phyloP scores from a whole-genome alignment of 2,113 vertebrate species.

The Ictidomys tridecemlineatus region DNA sequence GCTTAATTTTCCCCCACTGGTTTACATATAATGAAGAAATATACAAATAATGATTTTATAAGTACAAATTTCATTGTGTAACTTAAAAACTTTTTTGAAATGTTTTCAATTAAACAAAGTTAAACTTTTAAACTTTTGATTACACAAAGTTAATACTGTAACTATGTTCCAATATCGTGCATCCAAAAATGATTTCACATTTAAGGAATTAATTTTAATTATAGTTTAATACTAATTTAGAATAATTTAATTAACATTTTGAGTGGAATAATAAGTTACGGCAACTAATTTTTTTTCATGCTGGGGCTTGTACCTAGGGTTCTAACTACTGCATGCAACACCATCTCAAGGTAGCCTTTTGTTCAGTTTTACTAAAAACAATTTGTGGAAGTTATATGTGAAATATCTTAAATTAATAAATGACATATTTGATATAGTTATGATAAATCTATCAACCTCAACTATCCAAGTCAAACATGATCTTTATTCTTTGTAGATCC shows the following conservation, averaged over 20 bases:
- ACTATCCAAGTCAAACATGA: conserved; percentile 30
- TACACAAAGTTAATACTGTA: not conserved
- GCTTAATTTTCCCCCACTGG: not conserved
- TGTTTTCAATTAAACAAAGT: not conserved
- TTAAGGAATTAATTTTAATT: not conserved
- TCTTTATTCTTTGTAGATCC: not conserved
- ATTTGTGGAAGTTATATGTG: not conserved
- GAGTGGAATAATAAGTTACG: not conserved
- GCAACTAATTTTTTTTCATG: not conserved
- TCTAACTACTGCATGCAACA: no score
- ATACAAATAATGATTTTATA: not conserved
- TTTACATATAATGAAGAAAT: conserved; percentile 41
- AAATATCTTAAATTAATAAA: conserved; percentile 48
- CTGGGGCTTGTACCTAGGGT: not conserved
- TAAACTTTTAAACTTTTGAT: not conserved
- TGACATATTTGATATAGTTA: not conserved
- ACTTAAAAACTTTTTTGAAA: not conserved
- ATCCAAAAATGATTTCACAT: conserved; percentile 42
- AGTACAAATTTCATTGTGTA: not conserved
- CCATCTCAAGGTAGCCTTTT: not conserved
- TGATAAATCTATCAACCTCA: conserved; percentile 30
- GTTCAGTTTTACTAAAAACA: not conserved
- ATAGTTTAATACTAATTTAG: not conserved
- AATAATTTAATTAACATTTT: conserved; percentile 29
- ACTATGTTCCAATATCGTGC: not conserved